Evolutionary conservation across 2,797 vertebrate species (phyloP).

Genomic region (Thamnophis elegans): DNA sequence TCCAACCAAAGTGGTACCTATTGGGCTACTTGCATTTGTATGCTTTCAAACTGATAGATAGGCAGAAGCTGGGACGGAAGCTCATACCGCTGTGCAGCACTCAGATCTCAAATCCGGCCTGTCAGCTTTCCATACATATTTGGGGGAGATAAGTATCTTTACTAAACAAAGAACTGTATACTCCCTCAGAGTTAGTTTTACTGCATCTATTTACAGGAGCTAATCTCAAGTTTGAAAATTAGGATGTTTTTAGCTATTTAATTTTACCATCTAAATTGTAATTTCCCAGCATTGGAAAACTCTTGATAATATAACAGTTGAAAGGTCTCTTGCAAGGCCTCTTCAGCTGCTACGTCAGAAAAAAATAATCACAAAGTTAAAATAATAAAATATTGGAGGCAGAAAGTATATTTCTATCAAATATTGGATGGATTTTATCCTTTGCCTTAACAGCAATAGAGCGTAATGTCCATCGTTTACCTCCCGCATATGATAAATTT

Average conservation of each 20-base stretch:
- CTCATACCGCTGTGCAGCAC: rapidly evolving
- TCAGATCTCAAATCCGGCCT: not conserved
- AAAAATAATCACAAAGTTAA: not conserved
- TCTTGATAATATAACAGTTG: not conserved
- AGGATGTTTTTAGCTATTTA: not conserved
- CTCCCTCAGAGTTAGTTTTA: not conserved
- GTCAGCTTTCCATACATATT: not conserved
- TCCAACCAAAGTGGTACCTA: not conserved
- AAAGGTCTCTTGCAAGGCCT: not conserved
- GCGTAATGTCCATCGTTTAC: not conserved
- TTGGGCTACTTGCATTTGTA: not conserved
- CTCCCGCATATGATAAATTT: not conserved
- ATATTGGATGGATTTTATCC: not conserved
- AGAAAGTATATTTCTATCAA: not conserved
- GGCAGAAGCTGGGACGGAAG: not conserved
- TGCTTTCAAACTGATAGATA: not conserved
- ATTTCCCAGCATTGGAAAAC: not conserved
- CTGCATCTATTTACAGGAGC: not conserved
- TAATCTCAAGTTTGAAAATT: not conserved
- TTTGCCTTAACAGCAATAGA: not conserved
- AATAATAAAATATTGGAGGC: not conserved
- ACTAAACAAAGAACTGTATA: not conserved
- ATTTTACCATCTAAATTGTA: not conserved
- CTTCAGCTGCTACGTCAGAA: not conserved
- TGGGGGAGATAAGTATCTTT: not conserved